phyloP scores from a whole-genome alignment of 2,797 vertebrate species.

The Pampus argenteus region DNA sequence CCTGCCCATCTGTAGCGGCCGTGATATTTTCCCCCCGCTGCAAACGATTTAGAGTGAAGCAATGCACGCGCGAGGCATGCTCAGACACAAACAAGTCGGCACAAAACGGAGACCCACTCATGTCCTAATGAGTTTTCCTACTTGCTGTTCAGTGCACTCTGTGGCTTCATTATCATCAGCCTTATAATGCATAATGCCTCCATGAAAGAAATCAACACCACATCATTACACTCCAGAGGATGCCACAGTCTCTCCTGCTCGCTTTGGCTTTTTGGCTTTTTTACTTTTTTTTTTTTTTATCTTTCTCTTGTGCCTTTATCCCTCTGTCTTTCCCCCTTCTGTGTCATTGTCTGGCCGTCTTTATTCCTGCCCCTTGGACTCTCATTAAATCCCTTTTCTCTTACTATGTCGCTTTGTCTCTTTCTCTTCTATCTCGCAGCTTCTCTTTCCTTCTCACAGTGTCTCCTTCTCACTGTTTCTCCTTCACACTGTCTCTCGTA shows the following conservation, averaged over 20 bases:
- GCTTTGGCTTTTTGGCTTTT: conserved; percentile 24
- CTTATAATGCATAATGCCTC: conserved; percentile 67
- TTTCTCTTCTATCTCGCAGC: background rate
- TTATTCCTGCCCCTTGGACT: conserved; percentile 22
- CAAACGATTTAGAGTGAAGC: conserved; percentile 39
- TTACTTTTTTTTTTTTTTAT: conserved; percentile 23
- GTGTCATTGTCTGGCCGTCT: conserved; percentile 12
- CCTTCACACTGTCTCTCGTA: conserved; percentile 10
- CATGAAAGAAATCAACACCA: conserved; percentile 73
- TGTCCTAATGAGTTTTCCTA: conserved; percentile 70
- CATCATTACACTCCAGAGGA: conserved; percentile 70
- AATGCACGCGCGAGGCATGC: background rate
- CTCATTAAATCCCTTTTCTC: conserved; percentile 34
- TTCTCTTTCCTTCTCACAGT: background rate
- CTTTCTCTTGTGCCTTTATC: conserved; percentile 16
- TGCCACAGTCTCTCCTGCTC: conserved; percentile 3
- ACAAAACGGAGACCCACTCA: conserved; percentile 51
- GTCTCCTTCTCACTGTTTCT: conserved; percentile 44
- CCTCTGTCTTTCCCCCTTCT: background rate
- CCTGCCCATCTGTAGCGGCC: conserved; percentile 35
- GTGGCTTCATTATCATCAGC: conserved; percentile 73
- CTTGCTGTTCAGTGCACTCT: conserved; percentile 57
- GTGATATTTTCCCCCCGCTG: conserved; percentile 25
- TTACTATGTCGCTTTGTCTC: background rate
- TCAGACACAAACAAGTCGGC: conserved; percentile 25